Conservation (phyloP, 2,797 vertebrate genomes). For the Anas capensis region DNA sequence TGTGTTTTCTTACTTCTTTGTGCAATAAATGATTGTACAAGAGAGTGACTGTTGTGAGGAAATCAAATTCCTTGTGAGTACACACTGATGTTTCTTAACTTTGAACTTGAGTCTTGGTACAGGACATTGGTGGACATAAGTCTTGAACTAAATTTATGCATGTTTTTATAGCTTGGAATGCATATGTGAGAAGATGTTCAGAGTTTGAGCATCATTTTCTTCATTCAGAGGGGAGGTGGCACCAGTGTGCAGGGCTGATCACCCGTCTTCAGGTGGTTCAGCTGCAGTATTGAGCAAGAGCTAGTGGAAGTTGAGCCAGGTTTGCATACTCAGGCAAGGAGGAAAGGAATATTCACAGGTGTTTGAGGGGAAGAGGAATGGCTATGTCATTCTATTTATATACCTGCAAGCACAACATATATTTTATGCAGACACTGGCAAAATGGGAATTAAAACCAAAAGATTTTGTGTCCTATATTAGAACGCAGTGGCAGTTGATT, state of each 20-base stretch:
- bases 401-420: rapidly evolving
- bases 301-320: not conserved
- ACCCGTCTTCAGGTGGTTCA: not conserved
- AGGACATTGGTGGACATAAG: not conserved
- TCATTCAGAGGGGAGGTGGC: not conserved
- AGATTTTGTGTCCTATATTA: not conserved
- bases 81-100: rapidly evolving
- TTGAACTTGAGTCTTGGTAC: not conserved
- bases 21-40: not conserved
- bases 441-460: not conserved
- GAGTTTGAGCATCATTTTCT: not conserved
- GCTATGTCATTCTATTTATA: not conserved
- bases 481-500: not conserved
- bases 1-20: not conserved
- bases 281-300: not conserved
- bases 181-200: not conserved
- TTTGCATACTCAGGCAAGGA: not conserved
- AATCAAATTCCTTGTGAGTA: not conserved
- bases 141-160: not conserved
- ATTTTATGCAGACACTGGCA: not conserved
- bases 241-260: not conserved
- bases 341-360: not conserved
- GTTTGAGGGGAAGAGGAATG: not conserved
- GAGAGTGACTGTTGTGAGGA: not conserved
- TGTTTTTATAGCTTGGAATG: not conserved